phyloP scores from a whole-genome alignment of 2,888 invertebrate species.

The Drosophila mercatorum region DNA sequence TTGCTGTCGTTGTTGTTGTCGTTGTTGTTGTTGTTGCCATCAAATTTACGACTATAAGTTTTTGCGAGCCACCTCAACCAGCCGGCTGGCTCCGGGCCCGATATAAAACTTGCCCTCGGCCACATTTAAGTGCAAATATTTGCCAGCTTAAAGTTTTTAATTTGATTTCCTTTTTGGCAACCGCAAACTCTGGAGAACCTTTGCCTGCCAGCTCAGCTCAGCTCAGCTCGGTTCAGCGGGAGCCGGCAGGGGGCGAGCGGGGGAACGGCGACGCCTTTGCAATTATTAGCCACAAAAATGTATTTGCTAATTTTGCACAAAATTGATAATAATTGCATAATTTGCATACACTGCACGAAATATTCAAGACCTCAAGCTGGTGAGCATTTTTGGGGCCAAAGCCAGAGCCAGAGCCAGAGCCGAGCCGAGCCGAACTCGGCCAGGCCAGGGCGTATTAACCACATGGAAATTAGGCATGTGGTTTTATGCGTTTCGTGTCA shows the following conservation, averaged over 20 bases:
- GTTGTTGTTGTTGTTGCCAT: conserved; percentile 24
- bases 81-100: neutral
- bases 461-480: conserved; percentile 56
- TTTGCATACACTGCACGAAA: conserved; percentile 66
- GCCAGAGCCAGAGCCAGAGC: no score
- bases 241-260: no score
- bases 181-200: conserved; percentile 6
- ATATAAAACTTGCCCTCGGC: conserved; percentile 3
- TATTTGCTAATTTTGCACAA: conserved; percentile 65
- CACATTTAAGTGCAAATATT: conserved; percentile 59
- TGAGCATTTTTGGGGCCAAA: neutral
- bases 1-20: conserved; percentile 27
- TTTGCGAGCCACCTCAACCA: conserved; percentile 12
- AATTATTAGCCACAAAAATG: conserved; percentile 36
- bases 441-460: conserved; percentile 15
- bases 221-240: no score
- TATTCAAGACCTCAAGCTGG: conserved; percentile 14
- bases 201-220: neutral
- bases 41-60: conserved; percentile 48
- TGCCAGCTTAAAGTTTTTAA: conserved; percentile 56
- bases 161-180: conserved; percentile 53
- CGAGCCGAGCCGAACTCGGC: no score
- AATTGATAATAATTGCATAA: conserved; percentile 67
- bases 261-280: conserved; percentile 8
- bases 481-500: conserved; percentile 43